Conservation (phyloP, 2,888 invertebrate species). For the Acanthosepion pharaonis region DNA sequence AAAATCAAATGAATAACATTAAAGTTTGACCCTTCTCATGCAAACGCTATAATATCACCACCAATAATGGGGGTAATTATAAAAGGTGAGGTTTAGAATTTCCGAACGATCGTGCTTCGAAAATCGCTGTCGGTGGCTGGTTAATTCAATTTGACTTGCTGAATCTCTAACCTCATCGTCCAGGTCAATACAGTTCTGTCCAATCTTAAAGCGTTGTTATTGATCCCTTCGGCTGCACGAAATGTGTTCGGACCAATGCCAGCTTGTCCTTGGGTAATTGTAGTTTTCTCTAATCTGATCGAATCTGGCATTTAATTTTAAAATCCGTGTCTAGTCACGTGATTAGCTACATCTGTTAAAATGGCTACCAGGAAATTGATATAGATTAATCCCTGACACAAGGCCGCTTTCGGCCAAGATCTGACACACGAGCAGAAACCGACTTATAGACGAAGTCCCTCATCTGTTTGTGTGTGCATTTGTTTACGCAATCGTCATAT, state of each 20-base stretch:
- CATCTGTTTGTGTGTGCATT: too few relatives aligned
- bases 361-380: background rate
- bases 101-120: background rate
- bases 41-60: background rate
- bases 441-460: too few relatives aligned
- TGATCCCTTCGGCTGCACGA: background rate
- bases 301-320: background rate
- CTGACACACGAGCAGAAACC: too few relatives aligned
- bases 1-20: background rate
- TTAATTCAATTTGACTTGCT: background rate
- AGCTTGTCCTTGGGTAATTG: background rate
- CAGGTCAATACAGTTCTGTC: background rate
- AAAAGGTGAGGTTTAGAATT: background rate
- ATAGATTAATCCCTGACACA: too few relatives aligned
- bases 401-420: too few relatives aligned
- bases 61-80: background rate
- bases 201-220: background rate
- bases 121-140: background rate
- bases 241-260: background rate
- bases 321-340: slow-evolving; percentile 33
- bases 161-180: background rate
- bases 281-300: background rate
- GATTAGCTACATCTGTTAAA: background rate
- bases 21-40: background rate
- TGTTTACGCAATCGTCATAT: too few relatives aligned